phyloP scores from a whole-genome alignment of 1,140 invertebrate species.

The Ips typographus region DNA sequence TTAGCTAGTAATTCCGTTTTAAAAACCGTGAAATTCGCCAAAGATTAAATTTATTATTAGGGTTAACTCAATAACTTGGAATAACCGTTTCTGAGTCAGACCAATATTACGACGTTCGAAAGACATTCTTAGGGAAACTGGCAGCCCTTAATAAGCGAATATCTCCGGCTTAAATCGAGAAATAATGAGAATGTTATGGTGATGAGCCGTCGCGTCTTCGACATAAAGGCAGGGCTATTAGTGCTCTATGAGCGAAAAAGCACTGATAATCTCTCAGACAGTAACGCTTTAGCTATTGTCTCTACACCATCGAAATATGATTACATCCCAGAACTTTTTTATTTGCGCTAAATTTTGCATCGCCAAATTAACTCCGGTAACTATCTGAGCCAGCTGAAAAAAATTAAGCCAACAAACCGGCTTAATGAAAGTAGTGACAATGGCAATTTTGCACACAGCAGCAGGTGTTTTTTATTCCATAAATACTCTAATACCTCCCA shows the following conservation, averaged over 20 bases:
- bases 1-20: conserved; percentile 16
- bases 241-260: conserved; percentile 17
- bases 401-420: too few relatives aligned
- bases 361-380: too few relatives aligned
- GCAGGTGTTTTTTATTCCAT: too few relatives aligned
- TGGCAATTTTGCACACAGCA: too few relatives aligned
- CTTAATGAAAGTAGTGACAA: too few relatives aligned
- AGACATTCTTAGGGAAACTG: conserved; percentile 2
- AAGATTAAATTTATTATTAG: not conserved
- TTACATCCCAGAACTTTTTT: too few relatives aligned
- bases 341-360: too few relatives aligned
- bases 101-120: conserved; percentile 1
- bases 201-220: conserved; percentile 27
- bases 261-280: conserved; percentile 18
- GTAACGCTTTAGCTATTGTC: conserved; percentile 15
- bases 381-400: too few relatives aligned
- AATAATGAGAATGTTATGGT: conserved; percentile 33
- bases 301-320: not conserved
- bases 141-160: conserved; percentile 10
- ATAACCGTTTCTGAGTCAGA: conserved; percentile 5
- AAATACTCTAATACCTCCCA: too few relatives aligned
- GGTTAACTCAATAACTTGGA: conserved; percentile 4
- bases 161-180: conserved; percentile 8
- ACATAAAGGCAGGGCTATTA: conserved; percentile 27
- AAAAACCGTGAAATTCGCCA: conserved; percentile 21